phyloP scores from a whole-genome alignment of 2,888 invertebrate genomes.

The Nephrotoma flavescens region DNA sequence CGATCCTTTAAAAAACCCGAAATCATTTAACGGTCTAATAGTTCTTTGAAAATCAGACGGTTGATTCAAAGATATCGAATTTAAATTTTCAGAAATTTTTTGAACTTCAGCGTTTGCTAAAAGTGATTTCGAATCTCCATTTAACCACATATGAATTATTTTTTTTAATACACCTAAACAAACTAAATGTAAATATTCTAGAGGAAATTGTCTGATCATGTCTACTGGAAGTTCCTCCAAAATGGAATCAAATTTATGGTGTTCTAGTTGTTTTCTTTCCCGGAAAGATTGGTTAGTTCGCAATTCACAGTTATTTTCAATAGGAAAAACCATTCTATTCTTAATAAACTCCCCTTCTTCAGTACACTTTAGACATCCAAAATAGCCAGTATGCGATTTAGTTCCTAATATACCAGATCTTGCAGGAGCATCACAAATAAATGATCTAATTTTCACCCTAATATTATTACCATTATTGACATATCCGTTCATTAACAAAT shows the following conservation, averaged over 20 bases:
- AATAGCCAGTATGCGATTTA: no score
- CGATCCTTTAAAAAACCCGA: conserved; percentile 15
- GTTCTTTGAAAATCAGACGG: conserved; percentile 15
- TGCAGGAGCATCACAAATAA: conserved; percentile 11
- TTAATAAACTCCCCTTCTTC: conserved; percentile 11
- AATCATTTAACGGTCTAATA: conserved; percentile 13
- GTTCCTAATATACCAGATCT: conserved; percentile 6
- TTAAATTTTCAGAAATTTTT: conserved; percentile 1
- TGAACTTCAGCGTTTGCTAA: not conserved
- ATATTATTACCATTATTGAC: not conserved
- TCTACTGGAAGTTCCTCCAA: conserved; percentile 11
- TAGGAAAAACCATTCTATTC: conserved; percentile 9
- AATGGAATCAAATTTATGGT: conserved; percentile 12
- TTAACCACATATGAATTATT: not conserved
- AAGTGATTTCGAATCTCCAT: conserved; percentile 7
- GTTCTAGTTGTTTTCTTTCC: conserved; percentile 11
- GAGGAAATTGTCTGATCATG: conserved; percentile 9
- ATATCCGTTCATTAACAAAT: not conserved
- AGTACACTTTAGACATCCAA: conserved; percentile 6
- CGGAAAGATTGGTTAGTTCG: conserved; percentile 6
- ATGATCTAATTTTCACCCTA: conserved; percentile 2
- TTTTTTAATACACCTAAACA: not conserved
- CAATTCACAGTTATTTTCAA: conserved; percentile 2
- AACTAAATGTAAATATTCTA: not conserved
- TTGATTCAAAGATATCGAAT: conserved; percentile 6